These are phyloP conservation scores for Ceratina japonica DNA, from an alignment of 1,140 invertebrate genomes.

Conservation along the genomic window DNA sequence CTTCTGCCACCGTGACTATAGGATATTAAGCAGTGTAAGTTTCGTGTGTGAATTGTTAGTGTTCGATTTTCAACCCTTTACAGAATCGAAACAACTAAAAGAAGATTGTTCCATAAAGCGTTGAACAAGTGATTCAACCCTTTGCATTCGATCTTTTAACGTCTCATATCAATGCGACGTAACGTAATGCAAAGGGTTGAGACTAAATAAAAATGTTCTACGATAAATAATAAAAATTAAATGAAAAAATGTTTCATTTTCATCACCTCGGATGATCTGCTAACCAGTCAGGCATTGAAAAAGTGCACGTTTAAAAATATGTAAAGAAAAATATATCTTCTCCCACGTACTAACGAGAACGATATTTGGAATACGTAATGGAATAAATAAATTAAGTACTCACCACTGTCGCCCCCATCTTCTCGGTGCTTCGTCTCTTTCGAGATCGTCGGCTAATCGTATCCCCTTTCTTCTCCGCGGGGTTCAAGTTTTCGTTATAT, in stretches of 20 bases:
- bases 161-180: background rate
- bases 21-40: constrained; percentile 49
- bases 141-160: background rate
- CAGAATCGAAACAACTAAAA: background rate
- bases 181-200: constrained; percentile 8
- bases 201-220: no score
- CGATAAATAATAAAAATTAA: background rate
- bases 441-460: constrained; percentile 74
- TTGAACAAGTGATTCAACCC: constrained; percentile 8
- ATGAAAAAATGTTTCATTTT: background rate
- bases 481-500: constrained; percentile 71
- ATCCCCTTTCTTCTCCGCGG: constrained; percentile 72
- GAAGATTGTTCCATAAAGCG: constrained; percentile 27
- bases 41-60: constrained; percentile 18
- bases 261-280: constrained; percentile 16
- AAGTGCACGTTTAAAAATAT: constrained; percentile 20
- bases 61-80: constrained; percentile 52
- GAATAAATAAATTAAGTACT: constrained; percentile 58
- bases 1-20: constrained; percentile 71
- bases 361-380: background rate
- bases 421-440: constrained; percentile 80
- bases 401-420: constrained; percentile 80
- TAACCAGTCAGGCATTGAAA: background rate
- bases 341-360: background rate
- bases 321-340: background rate